These are phyloP conservation scores for Iphiclides podalirius DNA, from an alignment of 2,888 invertebrate genomes.

Conservation along the genomic window DNA sequence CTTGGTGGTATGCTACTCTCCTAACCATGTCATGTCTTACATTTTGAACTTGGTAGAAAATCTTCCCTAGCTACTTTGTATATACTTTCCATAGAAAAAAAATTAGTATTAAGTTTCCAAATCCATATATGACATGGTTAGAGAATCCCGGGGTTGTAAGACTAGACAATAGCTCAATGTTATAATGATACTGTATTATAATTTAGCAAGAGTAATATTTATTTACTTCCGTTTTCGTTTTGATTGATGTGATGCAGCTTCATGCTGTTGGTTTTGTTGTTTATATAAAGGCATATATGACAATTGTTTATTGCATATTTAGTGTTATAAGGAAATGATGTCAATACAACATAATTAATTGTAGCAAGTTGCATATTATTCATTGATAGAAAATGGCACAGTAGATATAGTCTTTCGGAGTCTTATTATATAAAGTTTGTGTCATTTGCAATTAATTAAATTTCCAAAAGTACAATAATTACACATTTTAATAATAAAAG, in stretches of 20 bases:
- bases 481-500: slow-evolving; percentile 29
- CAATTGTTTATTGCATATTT: slow-evolving; percentile 49
- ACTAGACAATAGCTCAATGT: slow-evolving; percentile 74
- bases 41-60: slow-evolving; percentile 34
- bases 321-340: slow-evolving; percentile 59
- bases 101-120: slow-evolving; percentile 25
- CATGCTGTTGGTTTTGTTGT: slow-evolving; percentile 60
- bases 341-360: slow-evolving; percentile 50
- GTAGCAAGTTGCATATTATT: slow-evolving; percentile 53
- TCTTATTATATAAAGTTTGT: slow-evolving; percentile 24
- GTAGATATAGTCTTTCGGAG: slow-evolving; percentile 40
- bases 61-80: slow-evolving; percentile 51
- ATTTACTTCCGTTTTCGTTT: slow-evolving; percentile 59
- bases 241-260: slow-evolving; percentile 67
- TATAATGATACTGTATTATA: slow-evolving; percentile 53
- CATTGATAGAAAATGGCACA: slow-evolving; percentile 38
- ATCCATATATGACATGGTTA: slow-evolving; percentile 62
- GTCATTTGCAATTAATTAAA: slow-evolving; percentile 16
- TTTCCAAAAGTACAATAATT: slow-evolving; percentile 39
- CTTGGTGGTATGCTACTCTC: slow-evolving; percentile 72
- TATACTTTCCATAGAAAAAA: slow-evolving; percentile 44
- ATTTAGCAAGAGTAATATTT: slow-evolving; percentile 59
- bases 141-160: slow-evolving; percentile 75
- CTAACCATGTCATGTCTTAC: slow-evolving; percentile 65
- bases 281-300: slow-evolving; percentile 51